Evolutionary conservation across 2,888 invertebrate genomes (phyloP), one percentile per base, ranked within the genome.

Genomic region (Coremacera marginata): DNA sequence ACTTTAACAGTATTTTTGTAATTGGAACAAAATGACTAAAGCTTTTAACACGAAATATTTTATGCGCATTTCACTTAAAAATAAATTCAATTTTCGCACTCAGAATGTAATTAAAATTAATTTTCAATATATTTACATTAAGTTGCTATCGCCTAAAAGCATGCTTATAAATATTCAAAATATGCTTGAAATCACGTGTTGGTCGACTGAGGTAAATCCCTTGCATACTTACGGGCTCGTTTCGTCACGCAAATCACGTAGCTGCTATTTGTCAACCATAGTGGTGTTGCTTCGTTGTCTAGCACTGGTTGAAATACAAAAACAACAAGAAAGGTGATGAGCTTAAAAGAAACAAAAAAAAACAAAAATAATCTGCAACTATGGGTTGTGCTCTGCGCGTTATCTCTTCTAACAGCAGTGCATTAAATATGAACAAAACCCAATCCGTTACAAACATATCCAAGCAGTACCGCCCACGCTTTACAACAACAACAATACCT

Each of bases 181-280:
- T 65, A 9, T 34, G 34, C 65, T 65, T 65, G n/a, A 65, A 65
- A 65, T 65, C 65, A 27, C 65, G 65, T 34, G 65, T 25, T 57
- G 19, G 11, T 22, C 57, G 25, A 57, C 31, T 9, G 9, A 25
- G 27, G 16, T 63, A 55, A 55, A 19, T 22, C 55, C 22, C 22
- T 55, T 19, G 55, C 55, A 55, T n/a, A 22, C 19, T 55, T 55
- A 19, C n/a, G 25, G n/a, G 27, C 27, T 63, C 34, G n/a, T 63
- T 63, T 63, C 63, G 31, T 63, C 63, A 63, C 63, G 63, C 63
- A 63, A 63, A 63, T 63, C 63, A 63, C 63, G 63, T 63, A 63
- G 31, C 14, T 63, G 22, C 63, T 63, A 31, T 63, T 63, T 63
- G 27, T 63, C 63, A 25, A 16, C 55, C 55, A 55, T 34, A n/a